Evolutionary conservation across 2,797 vertebrate species (phyloP).

Genomic region (Pseudochromis fuscus): DNA sequence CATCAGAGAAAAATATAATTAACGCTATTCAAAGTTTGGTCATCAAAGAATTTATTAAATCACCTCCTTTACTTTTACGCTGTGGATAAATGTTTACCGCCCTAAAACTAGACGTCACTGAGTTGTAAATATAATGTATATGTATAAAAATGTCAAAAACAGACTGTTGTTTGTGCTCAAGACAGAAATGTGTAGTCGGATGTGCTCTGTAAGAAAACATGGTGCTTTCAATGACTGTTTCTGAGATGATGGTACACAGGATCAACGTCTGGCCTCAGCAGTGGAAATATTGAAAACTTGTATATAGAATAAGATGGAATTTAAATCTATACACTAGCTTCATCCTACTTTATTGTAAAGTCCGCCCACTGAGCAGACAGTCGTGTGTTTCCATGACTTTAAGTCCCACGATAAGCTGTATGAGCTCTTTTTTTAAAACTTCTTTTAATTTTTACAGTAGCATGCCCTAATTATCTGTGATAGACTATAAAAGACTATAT

Average conservation of each 20-base stretch:
- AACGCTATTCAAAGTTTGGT: slow-evolving; percentile 15
- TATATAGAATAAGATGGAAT: slow-evolving; percentile 72
- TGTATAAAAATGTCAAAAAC: slow-evolving; percentile 45
- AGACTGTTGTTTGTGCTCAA: slow-evolving; percentile 48
- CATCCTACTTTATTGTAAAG: slow-evolving; percentile 59
- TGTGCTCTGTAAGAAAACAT: slow-evolving; percentile 54
- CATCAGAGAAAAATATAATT: slow-evolving; percentile 15
- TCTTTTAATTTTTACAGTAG: slow-evolving; percentile 61
- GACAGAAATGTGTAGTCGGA: slow-evolving; percentile 36
- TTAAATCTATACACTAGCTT: slow-evolving; percentile 59
- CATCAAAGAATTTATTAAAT: not conserved
- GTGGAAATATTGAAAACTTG: slow-evolving; percentile 52
- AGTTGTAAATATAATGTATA: slow-evolving; percentile 63
- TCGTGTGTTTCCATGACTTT: slow-evolving; percentile 57
- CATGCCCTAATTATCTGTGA: slow-evolving; percentile 77
- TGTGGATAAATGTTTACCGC: slow-evolving; percentile 35
- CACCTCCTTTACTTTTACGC: not conserved
- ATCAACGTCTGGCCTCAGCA: slow-evolving; percentile 44
- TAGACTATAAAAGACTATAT: slow-evolving; percentile 49
- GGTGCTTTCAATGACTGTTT: slow-evolving; percentile 65
- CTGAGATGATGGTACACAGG: slow-evolving; percentile 37
- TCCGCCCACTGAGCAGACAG: slow-evolving; percentile 48
- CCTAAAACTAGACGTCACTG: slow-evolving; percentile 57
- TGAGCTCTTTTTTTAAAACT: slow-evolving; percentile 55
- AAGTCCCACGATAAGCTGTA: slow-evolving; percentile 50